These are phyloP conservation scores for Ernsta delagoae DNA, from an alignment of 2,888 invertebrate genomes.

Conservation along the genomic window DNA sequence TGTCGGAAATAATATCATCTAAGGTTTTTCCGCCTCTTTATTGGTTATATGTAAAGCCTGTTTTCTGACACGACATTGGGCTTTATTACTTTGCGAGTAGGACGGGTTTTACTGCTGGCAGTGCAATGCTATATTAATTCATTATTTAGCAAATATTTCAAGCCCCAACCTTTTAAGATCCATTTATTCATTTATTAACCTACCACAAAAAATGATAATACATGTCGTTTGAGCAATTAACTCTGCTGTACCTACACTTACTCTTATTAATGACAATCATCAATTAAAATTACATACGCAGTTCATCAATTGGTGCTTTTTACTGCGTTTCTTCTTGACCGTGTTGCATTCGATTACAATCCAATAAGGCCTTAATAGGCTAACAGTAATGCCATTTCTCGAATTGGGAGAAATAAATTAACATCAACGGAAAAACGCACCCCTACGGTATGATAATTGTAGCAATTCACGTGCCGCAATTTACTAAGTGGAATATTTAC, in stretches of 20 bases:
- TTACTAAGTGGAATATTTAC: no score
- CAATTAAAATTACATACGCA: background rate
- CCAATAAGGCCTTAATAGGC: background rate
- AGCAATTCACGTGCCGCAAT: no score
- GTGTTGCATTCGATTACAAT: background rate
- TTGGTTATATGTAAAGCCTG: constrained; percentile 58
- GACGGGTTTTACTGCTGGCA: constrained; percentile 20
- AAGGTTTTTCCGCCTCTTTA: constrained; percentile 74
- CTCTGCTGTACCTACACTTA: background rate
- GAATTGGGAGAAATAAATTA: background rate
- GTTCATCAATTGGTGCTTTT: background rate
- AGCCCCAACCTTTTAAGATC: background rate
- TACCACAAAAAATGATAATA: background rate
- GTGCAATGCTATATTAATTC: constrained; percentile 18
- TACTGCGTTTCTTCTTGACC: background rate
- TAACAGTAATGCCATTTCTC: background rate
- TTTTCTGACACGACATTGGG: constrained; percentile 22
- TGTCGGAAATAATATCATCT: constrained; percentile 72
- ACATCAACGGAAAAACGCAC: no score
- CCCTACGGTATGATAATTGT: no score
- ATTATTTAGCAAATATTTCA: constrained; percentile 28
- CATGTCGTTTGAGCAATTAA: background rate
- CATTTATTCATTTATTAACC: background rate
- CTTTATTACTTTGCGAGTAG: constrained; percentile 17
- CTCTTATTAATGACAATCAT: background rate